Conservation (phyloP, 2,797 vertebrate genomes). For the Micropoecilia bifurca region DNA sequence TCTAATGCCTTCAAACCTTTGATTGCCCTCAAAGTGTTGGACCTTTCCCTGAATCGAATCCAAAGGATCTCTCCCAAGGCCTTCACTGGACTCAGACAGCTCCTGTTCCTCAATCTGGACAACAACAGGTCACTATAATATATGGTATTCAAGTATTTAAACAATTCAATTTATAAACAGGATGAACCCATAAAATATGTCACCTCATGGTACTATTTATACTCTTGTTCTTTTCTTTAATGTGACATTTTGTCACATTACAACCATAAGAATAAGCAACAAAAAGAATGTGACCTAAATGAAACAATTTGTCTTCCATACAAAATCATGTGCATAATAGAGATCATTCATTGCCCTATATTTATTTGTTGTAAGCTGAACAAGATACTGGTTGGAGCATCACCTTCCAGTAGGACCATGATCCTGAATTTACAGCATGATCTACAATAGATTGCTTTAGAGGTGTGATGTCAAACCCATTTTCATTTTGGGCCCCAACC, state of each 20-base stretch:
- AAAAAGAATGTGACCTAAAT: neutral
- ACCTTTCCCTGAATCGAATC: slow-evolving; percentile 81
- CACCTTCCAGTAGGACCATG: too few relatives aligned
- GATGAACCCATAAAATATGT: neutral
- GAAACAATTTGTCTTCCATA: neutral
- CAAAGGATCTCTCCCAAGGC: slow-evolving; percentile 75
- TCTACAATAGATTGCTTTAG: neutral
- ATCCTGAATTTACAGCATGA: neutral
- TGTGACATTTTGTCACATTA: neutral
- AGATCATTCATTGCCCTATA: neutral
- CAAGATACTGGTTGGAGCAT: too few relatives aligned
- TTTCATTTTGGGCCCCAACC: neutral
- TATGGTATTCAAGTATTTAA: neutral
- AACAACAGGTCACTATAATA: slow-evolving; percentile 75
- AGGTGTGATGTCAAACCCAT: neutral
- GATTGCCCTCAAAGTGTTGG: slow-evolving; percentile 80
- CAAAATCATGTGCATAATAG: neutral
- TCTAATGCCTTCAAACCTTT: slow-evolving; percentile 80
- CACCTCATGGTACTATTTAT: neutral
- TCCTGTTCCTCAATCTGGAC: slow-evolving; percentile 84
- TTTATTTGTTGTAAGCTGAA: neutral
- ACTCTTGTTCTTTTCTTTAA: neutral
- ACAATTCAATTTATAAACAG: neutral
- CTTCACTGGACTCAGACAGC: slow-evolving; percentile 76
- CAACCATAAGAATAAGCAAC: neutral